Base-by-base conservation (phyloP, 2,888 invertebrate genomes). In the Cheilosia urbana region DNA sequence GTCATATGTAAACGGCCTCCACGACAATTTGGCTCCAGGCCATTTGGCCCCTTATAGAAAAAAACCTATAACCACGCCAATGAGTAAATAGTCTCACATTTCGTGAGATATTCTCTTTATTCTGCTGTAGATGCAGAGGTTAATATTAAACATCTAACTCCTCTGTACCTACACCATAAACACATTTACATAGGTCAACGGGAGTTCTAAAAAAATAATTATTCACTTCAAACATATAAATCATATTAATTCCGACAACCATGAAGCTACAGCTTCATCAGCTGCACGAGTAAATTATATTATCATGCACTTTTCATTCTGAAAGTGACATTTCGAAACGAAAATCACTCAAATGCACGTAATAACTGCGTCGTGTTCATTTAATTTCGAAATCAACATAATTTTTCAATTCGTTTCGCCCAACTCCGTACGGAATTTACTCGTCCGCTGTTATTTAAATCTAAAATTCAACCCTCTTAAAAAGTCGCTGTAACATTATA, bases 211-310 rank as follows among this genome's bases (percentile, higher is more conserved):
- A 4, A 62, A 63, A 49, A 49, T 47, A 49, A 34, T 63, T 17
- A 47, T 47, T 37, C 57, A 45, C n/a, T 69, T 21, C 45, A 45
- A 55, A 51, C 17, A 68, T 60, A 68, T 47, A 47, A 77, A 77
- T 77, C 77, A 77, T 19, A 45, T 60, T 53, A 68, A 34, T 21
- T 27, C 42, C 42, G 68, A 77, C 77, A 77, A 62, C 42, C 77
- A 47, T 68, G 53, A 42, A 68, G 45, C 17, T 60, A 21, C 3
- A 5, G 30, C 58, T 58, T 69, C 42, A 57, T 47, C 11, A 42
- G 15, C 27, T 27, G 27, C 63, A 51, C 6, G 30, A n/a, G 21
- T 30, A 24, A 21, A 58, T 24, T 17, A 21, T 47, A 24, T 75
- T 57, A 24, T 75, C 65, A 21, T 27, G 42, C 34, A 57, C 7